phyloP scores from a whole-genome alignment of 2,797 vertebrate genomes.

The Gambelia wislizenii region DNA sequence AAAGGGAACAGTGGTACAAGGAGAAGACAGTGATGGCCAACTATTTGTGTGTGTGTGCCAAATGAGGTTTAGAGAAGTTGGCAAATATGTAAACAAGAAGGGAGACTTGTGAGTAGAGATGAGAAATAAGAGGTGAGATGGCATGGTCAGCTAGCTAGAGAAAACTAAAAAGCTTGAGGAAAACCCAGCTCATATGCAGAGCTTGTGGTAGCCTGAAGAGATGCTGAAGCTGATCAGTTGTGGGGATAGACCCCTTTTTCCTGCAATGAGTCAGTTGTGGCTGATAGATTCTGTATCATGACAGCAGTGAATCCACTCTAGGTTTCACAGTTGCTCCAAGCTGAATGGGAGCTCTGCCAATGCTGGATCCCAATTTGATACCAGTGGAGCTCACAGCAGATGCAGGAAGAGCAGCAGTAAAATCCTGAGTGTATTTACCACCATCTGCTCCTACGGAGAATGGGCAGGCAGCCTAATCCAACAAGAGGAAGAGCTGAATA shows the following conservation, averaged over 20 bases:
- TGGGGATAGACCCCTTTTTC: background rate
- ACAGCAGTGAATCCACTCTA: too few relatives aligned
- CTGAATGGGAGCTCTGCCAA: too few relatives aligned
- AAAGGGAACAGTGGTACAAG: background rate
- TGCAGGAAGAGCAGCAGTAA: too few relatives aligned
- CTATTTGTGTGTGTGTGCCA: too few relatives aligned
- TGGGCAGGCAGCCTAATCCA: background rate
- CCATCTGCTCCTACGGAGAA: background rate
- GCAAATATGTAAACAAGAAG: background rate
- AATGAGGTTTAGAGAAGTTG: background rate
- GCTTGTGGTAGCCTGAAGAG: background rate
- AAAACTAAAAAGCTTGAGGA: background rate
- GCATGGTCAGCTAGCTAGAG: background rate
- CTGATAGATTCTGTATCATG: too few relatives aligned
- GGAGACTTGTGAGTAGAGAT: background rate
- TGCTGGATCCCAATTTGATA: too few relatives aligned
- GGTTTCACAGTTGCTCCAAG: too few relatives aligned
- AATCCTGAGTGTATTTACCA: too few relatives aligned
- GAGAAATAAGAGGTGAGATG: background rate
- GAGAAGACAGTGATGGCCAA: background rate
- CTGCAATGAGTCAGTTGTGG: background rate
- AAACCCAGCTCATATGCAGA: background rate
- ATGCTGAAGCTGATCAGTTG: background rate
- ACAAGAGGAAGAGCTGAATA: background rate
- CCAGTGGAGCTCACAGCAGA: too few relatives aligned